Conservation (phyloP, 2,888 invertebrate genomes). For the Chloroclystis v-ata region DNA sequence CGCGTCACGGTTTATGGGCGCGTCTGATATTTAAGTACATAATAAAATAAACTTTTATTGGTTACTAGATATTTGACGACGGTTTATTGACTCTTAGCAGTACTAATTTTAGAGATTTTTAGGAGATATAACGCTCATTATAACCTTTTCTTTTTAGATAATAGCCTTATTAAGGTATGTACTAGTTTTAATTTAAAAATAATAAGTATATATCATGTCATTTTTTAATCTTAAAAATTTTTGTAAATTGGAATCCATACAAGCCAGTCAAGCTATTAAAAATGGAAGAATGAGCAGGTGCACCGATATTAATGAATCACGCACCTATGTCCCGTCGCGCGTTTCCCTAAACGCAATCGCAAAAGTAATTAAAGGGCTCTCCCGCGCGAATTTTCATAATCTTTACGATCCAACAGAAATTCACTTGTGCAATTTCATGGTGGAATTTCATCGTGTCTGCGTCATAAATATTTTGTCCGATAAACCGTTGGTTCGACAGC, state of each 20-base stretch:
- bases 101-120: too few species aligned
- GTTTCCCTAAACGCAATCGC: conserved; percentile 26
- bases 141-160: too few species aligned
- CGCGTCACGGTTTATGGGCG: conserved; percentile 2
- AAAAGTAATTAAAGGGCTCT: conserved; percentile 33
- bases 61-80: too few species aligned
- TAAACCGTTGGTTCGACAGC: conserved; percentile 79
- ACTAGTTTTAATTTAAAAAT: too few species aligned
- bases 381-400: conserved; percentile 39
- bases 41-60: too few species aligned
- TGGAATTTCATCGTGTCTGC: conserved; percentile 69
- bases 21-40: background rate
- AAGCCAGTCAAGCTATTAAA: background rate
- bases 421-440: conserved; percentile 62
- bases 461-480: conserved; percentile 78
- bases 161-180: too few species aligned
- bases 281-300: conserved; percentile 26
- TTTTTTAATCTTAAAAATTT: too few species aligned
- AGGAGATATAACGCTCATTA: too few species aligned
- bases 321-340: conserved; percentile 20
- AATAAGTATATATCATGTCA: too few species aligned
- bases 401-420: conserved; percentile 45
- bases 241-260: too few species aligned
- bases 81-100: too few species aligned
- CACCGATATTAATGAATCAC: conserved; percentile 31